Base-by-base conservation (phyloP, 2,797 vertebrate species). In the Alca torda region DNA sequence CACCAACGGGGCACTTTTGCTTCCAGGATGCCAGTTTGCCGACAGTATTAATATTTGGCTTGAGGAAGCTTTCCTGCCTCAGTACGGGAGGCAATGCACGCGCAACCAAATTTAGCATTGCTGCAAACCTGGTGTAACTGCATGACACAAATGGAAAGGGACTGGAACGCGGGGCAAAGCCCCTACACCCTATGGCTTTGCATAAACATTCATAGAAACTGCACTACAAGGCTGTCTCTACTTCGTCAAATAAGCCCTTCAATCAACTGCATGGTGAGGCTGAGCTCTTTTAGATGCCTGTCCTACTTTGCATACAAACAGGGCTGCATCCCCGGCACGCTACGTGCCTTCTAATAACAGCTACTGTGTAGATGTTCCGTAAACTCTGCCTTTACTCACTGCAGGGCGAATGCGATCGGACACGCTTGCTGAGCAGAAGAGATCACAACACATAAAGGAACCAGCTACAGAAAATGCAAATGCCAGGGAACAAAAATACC, bases 371-470 rank as follows among this genome's bases (percentile, higher is more conserved):
- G 88, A 45, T 61, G 81, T 96, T 96, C 79, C 21, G 20, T 86
- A 91, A 92, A 92, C 46, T 67, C 16, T 46, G 63, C 60, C 54
- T 89, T 91, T 87, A 43, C 50, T 76, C 59, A 7, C 2, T 39
- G 89, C 92, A 87, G 89, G 90, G 63, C 37, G 97, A 95, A 97
- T 87, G 24, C 6, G 41, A 90, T 70, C 6, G 91, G 97, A 97
- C 92, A 50, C 87, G 64, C 63, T 97, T 91, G 95, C 87, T 93
- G 96, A 97, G 96, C 97, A 97, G 96, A 57, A 97, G 96, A 95
- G 88, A 97, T 95, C 92, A 91, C 81, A 89, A 95, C 91, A 61
- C 72, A 48, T 87, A 89, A 95, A 95, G 70, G 83, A 94, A 65
- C 76, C 16, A 46, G 79, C 75, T 74, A 95, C 59, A 93, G 94